Base-by-base conservation (phyloP, 2,888 invertebrate species). In the Busseola fusca region DNA sequence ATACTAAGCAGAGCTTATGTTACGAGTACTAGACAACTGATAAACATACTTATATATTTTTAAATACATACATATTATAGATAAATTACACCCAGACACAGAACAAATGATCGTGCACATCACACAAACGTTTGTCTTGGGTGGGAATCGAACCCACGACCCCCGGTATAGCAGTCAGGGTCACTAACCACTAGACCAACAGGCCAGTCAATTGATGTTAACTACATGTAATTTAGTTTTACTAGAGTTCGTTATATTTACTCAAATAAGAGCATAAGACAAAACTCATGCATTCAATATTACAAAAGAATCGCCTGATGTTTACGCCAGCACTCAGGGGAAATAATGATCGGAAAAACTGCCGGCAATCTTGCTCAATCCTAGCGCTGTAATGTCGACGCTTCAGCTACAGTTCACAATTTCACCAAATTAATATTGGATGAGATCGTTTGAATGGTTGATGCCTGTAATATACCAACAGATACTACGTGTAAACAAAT, bases 271-370 rank as follows among this genome's bases (percentile, higher is more conserved):
- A 74, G 65, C 76, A 71, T 64, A 80, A 82, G 69, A 74, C 72
- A 81, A 85, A 82, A 74, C 67, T 74, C 80, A 84, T 86, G 83
- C 84, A 86, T 87, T 82, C 73, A 77, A 82, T 84, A 85, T 82
- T 80, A 80, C 80, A 81, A 76, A 77, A 80, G 76, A 84, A 84
- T 83, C 74, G 42, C 76, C 60, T 66, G 76, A 71, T 83, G 85
- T 84, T 81, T 81, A 78, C 81, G 80, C 75, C 74, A 70, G 69
- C 80, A 81, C 88, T 86, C 87, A 30, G 30, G 87, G 88, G 87
- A 88, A 87, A 88, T 87, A 87, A 87, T 86, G 84, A 80, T 85
- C 74, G 80, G 76, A 72, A 81, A 81, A 83, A 86, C 82, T 77
- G 75, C 76, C 66, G 74, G 79, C 76, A 79, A 79, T 76, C 76